Percentiles rank a stretch among this genome's conserved stretches.
These are phyloP conservation scores for Girardinichthys multiradiatus DNA, from an alignment of 2,113 vertebrate species.

Conservation along the genomic window DNA sequence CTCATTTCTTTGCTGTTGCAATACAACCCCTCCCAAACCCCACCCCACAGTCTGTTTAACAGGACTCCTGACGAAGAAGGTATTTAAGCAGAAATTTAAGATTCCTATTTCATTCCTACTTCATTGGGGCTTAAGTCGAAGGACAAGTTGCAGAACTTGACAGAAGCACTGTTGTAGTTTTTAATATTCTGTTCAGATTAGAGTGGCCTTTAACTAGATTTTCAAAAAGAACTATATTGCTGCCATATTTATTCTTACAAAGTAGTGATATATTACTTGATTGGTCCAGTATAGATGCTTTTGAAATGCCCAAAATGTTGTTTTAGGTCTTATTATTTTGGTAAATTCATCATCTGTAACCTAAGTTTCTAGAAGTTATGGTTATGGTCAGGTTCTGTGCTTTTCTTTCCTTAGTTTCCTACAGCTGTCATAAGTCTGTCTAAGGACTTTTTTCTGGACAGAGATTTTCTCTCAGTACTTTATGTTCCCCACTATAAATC, in stretches of 20 bases:
- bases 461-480: conserved; percentile 62
- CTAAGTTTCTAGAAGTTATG: conserved; percentile 32
- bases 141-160: conserved; percentile 15
- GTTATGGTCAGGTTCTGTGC: conserved; percentile 23
- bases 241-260: neutral
- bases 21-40: neutral
- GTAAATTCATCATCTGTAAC: conserved; percentile 46
- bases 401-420: conserved; percentile 39
- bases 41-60: conserved; percentile 60
- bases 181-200: neutral
- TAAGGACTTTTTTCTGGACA: conserved; percentile 55
- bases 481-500: conserved; percentile 73
- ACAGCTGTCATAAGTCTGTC: conserved; percentile 59
- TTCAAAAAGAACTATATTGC: neutral
- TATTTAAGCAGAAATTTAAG: too few relatives aligned
- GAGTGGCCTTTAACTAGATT: neutral
- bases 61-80: conserved; percentile 28
- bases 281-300: neutral
- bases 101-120: too few relatives aligned
- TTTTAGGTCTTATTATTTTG: conserved; percentile 37
- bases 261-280: neutral
- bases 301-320: conserved; percentile 8
- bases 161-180: too few relatives aligned
- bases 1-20: conserved; percentile 45
- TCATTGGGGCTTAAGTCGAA: too few relatives aligned